Conservation (phyloP, 2,113 vertebrate species). For the Callorhinus ursinus region DNA sequence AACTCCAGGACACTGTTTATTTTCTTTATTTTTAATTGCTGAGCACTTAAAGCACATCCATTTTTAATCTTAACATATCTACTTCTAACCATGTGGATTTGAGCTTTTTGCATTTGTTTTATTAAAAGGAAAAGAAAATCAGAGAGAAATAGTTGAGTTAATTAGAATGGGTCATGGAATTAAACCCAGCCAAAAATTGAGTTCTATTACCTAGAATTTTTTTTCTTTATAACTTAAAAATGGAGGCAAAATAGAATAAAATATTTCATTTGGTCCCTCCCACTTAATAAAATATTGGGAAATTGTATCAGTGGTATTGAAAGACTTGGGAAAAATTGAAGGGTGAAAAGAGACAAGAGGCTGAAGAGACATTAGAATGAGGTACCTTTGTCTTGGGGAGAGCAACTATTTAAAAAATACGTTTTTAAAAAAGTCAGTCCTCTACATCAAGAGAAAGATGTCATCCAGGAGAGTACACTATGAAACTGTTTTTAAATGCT, state of each 20-base stretch:
- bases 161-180: background rate
- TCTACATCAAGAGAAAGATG: slow-evolving; percentile 53
- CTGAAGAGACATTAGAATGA: slow-evolving; percentile 30
- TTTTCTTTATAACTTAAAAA: slow-evolving; percentile 27
- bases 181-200: slow-evolving; percentile 27
- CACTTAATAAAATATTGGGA: slow-evolving; percentile 23
- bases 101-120: background rate
- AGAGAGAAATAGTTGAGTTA: background rate
- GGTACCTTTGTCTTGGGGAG: background rate
- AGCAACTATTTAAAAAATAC: slow-evolving; percentile 30
- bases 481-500: slow-evolving; percentile 64
- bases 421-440: slow-evolving; percentile 11
- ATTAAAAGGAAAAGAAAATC: slow-evolving; percentile 45
- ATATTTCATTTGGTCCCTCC: background rate
- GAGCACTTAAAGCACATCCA: background rate
- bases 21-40: slow-evolving; percentile 42
- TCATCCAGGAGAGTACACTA: slow-evolving; percentile 57
- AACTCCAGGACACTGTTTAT: slow-evolving; percentile 22
- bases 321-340: slow-evolving; percentile 17
- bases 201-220: background rate
- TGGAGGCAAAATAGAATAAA: slow-evolving; percentile 29
- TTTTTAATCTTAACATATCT: background rate
- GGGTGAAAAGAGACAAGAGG: background rate
- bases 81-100: background rate
- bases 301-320: slow-evolving; percentile 11